Conservation (phyloP, 2,113 vertebrate genomes). For the Coptodon bakossiorum region DNA sequence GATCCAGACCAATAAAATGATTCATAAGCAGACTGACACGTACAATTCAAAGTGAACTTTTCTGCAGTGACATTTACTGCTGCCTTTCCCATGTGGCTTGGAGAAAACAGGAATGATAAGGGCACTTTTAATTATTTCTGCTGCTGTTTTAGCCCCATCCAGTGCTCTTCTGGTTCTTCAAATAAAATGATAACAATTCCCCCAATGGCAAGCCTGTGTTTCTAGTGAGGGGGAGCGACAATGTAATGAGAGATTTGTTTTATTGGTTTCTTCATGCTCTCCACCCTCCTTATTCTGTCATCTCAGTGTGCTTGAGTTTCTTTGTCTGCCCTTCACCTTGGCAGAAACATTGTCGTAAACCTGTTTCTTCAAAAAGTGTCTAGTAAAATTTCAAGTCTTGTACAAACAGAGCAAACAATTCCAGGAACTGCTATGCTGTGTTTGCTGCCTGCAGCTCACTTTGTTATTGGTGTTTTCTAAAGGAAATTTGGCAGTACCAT, state of each 20-base stretch:
- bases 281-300: neutral
- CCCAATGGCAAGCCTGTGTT: slow-evolving; percentile 33
- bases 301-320: neutral
- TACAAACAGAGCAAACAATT: slow-evolving; percentile 11
- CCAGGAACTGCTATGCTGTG: neutral
- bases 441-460: neutral
- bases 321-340: slow-evolving; percentile 15
- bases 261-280: slow-evolving; percentile 20
- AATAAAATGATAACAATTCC: slow-evolving; percentile 52
- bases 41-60: slow-evolving; percentile 30
- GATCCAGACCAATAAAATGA: slow-evolving; percentile 25
- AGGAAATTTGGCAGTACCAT: neutral
- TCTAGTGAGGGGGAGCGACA: slow-evolving; percentile 20
- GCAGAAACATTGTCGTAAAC: slow-evolving; percentile 3
- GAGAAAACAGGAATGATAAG: slow-evolving; percentile 46
- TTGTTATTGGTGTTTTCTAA: neutral
- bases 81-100: slow-evolving; percentile 1
- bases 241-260: slow-evolving; percentile 48
- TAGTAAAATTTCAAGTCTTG: slow-evolving; percentile 6
- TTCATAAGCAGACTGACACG: slow-evolving; percentile 37
- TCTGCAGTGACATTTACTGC: slow-evolving; percentile 50
- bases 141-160: neutral
- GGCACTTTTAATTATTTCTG: slow-evolving; percentile 61
- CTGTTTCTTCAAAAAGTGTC: slow-evolving; percentile 8
- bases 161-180: slow-evolving; percentile 33